Percentiles rank a stretch among this genome's conserved stretches.
Conservation (phyloP, 2,888 invertebrate species). For the Tenthredo amoena region DNA sequence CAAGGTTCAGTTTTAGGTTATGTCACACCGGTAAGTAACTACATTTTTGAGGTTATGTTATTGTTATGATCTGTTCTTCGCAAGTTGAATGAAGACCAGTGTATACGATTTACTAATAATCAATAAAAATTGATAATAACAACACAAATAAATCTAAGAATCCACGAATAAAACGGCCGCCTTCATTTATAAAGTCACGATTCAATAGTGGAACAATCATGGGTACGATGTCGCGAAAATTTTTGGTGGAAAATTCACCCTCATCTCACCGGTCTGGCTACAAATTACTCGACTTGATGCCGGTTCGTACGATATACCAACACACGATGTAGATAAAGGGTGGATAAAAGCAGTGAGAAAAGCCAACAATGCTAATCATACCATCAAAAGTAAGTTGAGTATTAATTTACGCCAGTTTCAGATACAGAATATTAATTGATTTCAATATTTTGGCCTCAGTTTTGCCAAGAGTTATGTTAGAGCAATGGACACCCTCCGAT, state of each 20-base stretch:
- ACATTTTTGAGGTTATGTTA: conserved; percentile 38
- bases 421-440: neutral
- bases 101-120: neutral
- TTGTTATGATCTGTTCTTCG: conserved; percentile 14
- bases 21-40: conserved; percentile 89
- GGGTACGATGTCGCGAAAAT: conserved; percentile 96
- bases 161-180: neutral
- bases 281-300: conserved; percentile 86
- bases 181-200: conserved; percentile 49
- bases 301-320: conserved; percentile 83
- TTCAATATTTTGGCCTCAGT: conserved; percentile 81
- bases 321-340: conserved; percentile 91
- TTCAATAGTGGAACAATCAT: conserved; percentile 94
- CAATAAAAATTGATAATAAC: neutral
- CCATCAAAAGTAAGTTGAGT: conserved; percentile 81
- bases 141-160: neutral
- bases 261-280: conserved; percentile 97
- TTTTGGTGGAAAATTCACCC: conserved; percentile 93
- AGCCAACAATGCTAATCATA: conserved; percentile 79
- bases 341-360: conserved; percentile 89
- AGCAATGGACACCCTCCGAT: conserved; percentile 90
- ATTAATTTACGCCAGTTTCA: neutral
- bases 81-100: neutral
- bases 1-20: conserved; percentile 91
- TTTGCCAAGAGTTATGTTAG: conserved; percentile 93